A percentile compares a stretch with the other conserved stretches of the same genome.
Conservation (phyloP, 2,888 invertebrate genomes). For the Ichneumoninae sp. region DNA sequence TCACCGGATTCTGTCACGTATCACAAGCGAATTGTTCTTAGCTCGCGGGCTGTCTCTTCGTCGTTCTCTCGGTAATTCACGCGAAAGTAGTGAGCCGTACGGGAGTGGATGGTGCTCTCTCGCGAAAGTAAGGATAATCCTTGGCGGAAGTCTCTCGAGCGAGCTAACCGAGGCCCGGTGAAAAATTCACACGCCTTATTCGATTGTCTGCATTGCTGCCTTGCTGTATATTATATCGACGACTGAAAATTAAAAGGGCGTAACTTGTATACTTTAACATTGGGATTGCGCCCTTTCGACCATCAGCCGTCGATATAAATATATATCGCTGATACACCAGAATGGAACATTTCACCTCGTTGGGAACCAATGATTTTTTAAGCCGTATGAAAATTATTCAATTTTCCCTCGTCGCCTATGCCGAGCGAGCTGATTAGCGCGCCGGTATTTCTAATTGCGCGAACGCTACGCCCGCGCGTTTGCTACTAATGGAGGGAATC, state of each 20-base stretch:
- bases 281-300: not conserved
- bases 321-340: conserved; percentile 6
- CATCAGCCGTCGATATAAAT: not conserved
- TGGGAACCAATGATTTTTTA: conserved; percentile 41
- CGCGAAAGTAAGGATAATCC: conserved; percentile 62
- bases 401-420: conserved; percentile 21
- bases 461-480: not conserved
- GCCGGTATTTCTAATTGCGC: conserved; percentile 47
- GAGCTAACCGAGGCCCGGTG: conserved; percentile 14
- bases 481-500: conserved; percentile 36
- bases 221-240: conserved; percentile 6
- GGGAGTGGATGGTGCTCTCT: not conserved
- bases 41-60: conserved; percentile 18
- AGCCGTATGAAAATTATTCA: conserved; percentile 12
- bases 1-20: conserved; percentile 37
- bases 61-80: conserved; percentile 11
- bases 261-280: not conserved
- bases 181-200: conserved; percentile 63
- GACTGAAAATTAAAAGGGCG: not conserved
- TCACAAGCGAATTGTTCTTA: conserved; percentile 41
- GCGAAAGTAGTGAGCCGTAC: not conserved
- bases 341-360: not conserved
- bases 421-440: conserved; percentile 29
- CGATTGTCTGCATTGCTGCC: conserved; percentile 54
- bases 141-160: conserved; percentile 54